Conservation (phyloP, 2,113 vertebrate genomes). For the Chunga burmeisteri region DNA sequence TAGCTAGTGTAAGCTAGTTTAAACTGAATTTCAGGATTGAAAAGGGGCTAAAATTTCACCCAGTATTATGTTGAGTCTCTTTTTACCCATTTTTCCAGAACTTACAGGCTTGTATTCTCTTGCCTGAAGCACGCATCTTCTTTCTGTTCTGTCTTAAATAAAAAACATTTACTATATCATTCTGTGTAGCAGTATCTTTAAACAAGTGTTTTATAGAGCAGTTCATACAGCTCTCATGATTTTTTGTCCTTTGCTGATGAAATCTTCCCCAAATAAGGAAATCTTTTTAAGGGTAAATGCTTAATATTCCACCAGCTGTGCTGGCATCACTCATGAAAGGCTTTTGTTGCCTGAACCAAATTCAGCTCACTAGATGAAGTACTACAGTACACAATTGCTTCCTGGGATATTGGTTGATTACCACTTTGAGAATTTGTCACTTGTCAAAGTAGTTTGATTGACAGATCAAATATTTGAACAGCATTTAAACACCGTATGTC, state of each 20-base stretch:
- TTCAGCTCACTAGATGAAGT: background rate
- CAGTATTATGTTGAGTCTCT: background rate
- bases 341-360: background rate
- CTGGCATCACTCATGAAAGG: background rate
- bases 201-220: background rate
- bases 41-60: background rate
- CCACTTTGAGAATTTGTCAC: background rate
- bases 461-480: background rate
- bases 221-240: background rate
- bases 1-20: background rate
- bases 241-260: background rate
- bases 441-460: background rate
- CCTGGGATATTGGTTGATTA: conserved; percentile 5
- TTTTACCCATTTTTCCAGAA: background rate
- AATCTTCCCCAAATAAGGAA: background rate
- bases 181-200: background rate
- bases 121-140: background rate
- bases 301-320: background rate
- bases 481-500: background rate
- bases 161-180: background rate
- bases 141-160: background rate
- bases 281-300: background rate
- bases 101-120: background rate
- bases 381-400: background rate
- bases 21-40: background rate